Evolutionary conservation across 2,113 vertebrate species (phyloP).

Genomic region (Bufo bufo): DNA sequence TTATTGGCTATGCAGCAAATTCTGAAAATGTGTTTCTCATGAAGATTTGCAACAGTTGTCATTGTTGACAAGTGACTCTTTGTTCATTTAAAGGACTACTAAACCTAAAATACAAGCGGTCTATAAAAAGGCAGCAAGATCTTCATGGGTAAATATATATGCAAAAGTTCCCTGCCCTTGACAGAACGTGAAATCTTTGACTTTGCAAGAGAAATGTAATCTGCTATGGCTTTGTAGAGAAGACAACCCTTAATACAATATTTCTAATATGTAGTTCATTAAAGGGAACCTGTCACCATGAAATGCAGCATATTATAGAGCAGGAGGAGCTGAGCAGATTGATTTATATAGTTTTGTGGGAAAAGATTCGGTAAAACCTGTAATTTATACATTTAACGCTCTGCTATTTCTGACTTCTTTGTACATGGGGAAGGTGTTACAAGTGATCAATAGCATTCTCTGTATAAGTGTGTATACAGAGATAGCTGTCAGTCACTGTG

Average conservation of each 20-base stretch:
- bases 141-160: neutral
- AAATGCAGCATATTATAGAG: too few relatives aligned
- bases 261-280: too few relatives aligned
- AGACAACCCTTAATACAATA: neutral
- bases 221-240: neutral
- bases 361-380: too few relatives aligned
- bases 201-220: neutral
- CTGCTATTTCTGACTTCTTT: too few relatives aligned
- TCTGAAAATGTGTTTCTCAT: constrained; percentile 29
- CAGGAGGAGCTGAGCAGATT: too few relatives aligned
- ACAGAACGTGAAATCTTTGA: constrained; percentile 7
- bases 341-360: too few relatives aligned
- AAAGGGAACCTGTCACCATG: too few relatives aligned
- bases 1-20: constrained; percentile 35
- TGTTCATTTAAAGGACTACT: constrained; percentile 41
- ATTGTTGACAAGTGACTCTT: constrained; percentile 33
- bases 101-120: constrained; percentile 41
- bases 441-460: too few relatives aligned
- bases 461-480: too few relatives aligned
- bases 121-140: neutral
- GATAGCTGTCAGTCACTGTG: too few relatives aligned
- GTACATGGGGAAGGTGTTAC: too few relatives aligned
- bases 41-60: constrained; percentile 41
- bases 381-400: too few relatives aligned
- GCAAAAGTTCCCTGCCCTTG: neutral